A percentile compares a stretch with the other conserved stretches of the same genome.
Conservation (phyloP, 2,888 invertebrate species). For the Chalcosyrphus nemorum region DNA sequence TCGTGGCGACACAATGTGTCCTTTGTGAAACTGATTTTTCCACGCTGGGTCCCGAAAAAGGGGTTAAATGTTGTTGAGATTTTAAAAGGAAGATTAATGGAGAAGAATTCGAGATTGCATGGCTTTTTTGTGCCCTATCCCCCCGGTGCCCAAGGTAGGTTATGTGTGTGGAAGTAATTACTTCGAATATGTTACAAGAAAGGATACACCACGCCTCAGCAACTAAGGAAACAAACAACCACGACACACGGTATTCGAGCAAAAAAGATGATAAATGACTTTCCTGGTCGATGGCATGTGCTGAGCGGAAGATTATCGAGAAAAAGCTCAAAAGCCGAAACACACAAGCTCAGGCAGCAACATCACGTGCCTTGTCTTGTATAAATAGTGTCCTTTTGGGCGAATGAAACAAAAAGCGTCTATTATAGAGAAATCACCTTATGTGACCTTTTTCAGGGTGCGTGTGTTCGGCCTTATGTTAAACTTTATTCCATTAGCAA, state of each 20-base stretch:
- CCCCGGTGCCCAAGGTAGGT: constrained; percentile 37
- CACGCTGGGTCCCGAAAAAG: constrained; percentile 1
- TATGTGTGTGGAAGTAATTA: constrained; percentile 70
- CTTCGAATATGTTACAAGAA: constrained; percentile 66
- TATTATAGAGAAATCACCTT: constrained; percentile 11
- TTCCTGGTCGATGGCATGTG: constrained; percentile 48
- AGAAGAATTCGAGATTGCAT: constrained; percentile 4
- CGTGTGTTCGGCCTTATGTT: not conserved
- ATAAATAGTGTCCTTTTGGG: constrained; percentile 29
- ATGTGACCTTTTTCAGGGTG: constrained; percentile 25
- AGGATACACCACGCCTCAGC: constrained; percentile 51
- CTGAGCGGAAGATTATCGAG: constrained; percentile 38
- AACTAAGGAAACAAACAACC: constrained; percentile 47
- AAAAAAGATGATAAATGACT: constrained; percentile 71
- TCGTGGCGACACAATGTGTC: constrained; percentile 50
- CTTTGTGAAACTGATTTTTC: constrained; percentile 17
- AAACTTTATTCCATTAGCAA: not conserved
- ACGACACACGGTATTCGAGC: not conserved
- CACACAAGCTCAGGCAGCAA: constrained; percentile 36
- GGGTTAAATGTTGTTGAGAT: constrained; percentile 51
- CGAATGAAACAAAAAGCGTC: constrained; percentile 15
- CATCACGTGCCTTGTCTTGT: constrained; percentile 52
- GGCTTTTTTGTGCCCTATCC: constrained; percentile 1
- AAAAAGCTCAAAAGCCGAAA: constrained; percentile 43
- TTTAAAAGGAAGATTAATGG: constrained; percentile 62